These are phyloP conservation scores for Crossocerus cetratus DNA, from an alignment of 2,888 invertebrate genomes.

Conservation along the genomic window DNA sequence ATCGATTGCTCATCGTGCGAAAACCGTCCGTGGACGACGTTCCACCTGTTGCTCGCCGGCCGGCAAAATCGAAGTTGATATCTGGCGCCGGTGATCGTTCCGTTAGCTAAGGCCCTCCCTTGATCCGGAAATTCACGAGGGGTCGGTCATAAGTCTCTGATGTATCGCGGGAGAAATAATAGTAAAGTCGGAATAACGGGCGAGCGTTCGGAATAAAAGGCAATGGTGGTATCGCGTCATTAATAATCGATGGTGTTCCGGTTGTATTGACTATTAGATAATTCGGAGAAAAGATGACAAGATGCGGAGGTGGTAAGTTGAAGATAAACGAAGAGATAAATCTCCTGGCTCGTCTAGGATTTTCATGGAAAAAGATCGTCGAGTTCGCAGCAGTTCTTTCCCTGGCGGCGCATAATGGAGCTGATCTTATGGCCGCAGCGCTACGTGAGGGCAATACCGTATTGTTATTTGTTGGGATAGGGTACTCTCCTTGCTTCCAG, in stretches of 20 bases:
- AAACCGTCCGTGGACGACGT: constrained; percentile 55
- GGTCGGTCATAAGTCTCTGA: constrained; percentile 19
- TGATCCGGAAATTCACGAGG: constrained; percentile 48
- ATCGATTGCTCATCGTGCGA: constrained; percentile 64
- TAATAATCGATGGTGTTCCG: constrained; percentile 71
- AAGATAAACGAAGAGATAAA: constrained; percentile 30
- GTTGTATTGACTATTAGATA: constrained; percentile 54
- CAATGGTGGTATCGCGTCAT: constrained; percentile 71
- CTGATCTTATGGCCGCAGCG: constrained; percentile 60
- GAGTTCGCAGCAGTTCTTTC: constrained; percentile 30
- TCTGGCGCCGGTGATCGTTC: constrained; percentile 51
- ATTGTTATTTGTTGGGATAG: constrained; percentile 71
- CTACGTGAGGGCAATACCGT: constrained; percentile 69
- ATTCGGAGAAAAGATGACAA: constrained; percentile 23
- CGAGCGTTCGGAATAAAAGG: neutral
- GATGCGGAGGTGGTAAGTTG: constrained; percentile 32
- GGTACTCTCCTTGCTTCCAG: constrained; percentile 60
- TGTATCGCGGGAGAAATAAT: too few relatives aligned
- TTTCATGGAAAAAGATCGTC: constrained; percentile 27
- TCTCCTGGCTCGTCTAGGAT: constrained; percentile 19
- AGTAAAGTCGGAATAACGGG: too few relatives aligned
- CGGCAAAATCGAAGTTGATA: constrained; percentile 39
- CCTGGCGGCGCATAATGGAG: constrained; percentile 59
- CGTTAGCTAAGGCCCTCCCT: constrained; percentile 37
- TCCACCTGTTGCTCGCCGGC: constrained; percentile 30